A percentile compares a stretch with the other conserved stretches of the same genome.
phyloP scores from a whole-genome alignment of 2,797 vertebrate genomes.

The Anguilla marmorata region DNA sequence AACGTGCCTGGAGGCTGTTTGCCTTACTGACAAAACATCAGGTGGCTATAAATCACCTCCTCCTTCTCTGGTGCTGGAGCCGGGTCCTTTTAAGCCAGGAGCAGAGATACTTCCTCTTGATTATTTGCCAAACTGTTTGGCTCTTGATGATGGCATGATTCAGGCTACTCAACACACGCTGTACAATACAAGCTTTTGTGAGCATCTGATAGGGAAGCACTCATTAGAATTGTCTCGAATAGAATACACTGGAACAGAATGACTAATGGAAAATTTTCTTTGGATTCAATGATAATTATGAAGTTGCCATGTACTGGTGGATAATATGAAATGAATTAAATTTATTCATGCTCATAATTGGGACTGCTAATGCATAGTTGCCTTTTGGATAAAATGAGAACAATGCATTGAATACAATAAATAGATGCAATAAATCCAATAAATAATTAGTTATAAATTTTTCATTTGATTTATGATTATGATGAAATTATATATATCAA shows the following conservation, averaged over 20 bases:
- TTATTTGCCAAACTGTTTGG: background rate
- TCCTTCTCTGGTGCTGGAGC: background rate
- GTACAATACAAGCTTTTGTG: background rate
- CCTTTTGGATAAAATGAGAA: background rate
- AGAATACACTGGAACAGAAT: background rate
- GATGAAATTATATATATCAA: background rate
- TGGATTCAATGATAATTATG: background rate
- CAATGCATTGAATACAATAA: background rate
- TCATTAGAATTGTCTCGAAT: background rate
- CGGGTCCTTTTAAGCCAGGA: background rate
- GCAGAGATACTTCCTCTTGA: background rate
- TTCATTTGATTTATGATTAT: background rate
- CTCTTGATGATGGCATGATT: background rate
- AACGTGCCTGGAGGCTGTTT: slow-evolving; percentile 68
- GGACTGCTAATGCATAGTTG: background rate
- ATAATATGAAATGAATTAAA: background rate
- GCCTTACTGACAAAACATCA: slow-evolving; percentile 68
- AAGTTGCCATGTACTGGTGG: background rate
- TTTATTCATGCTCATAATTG: background rate
- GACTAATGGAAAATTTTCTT: background rate
- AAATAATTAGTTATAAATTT: too few relatives aligned
- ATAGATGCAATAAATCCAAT: background rate
- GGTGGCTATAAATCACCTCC: slow-evolving; percentile 65
- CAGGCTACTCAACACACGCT: background rate
- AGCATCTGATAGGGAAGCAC: background rate